Base-by-base conservation (phyloP, 2,797 vertebrate genomes). In the Lepilemur septentrionalis region DNA sequence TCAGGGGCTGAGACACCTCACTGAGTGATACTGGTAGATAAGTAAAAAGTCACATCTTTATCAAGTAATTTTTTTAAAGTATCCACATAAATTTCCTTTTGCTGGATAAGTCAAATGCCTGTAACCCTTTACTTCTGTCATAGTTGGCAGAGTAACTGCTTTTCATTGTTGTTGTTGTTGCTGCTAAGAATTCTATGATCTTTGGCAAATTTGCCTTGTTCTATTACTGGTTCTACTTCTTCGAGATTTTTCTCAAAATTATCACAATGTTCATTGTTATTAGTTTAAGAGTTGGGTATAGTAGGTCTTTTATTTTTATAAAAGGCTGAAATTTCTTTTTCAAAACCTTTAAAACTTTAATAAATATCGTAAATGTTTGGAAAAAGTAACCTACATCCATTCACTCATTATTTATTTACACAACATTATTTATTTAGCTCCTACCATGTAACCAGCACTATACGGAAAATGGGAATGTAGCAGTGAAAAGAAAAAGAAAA, bases 131-230 rank as follows among this genome's bases (percentile, higher is more conserved):
- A 79, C 67, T 84, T 94, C 67, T 96, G 80, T 89, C 92, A 89
- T 94, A 97, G 57, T 95, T 97, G 91, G 69, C 94, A 97, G 57
- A 92, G 55, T 72, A 97, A 95, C 41, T 92, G 7, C 57, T 96
- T 95, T 91, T 81, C 70, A 12, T 48, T 48, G 46, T 48, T 48
- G 48, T 55, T 95, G 86, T 65, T 65, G 30, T 25, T 63, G 65
- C 89, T 0, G 3, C 89, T 38, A 93, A 92, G 35, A 79, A 43
- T 57, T 95, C 11, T 73, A 41, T 46, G 81, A 76, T 41, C n/a
- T 93, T 97, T 93, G 97, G 38, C 8, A 92, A 92, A 70, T 32
- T 59, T 83, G 4, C 35, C 15, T 88, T 25, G 1, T 59, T 69
- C 52, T 85, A 61, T 95, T 91, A 93, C 50, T 94, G 78, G 92